Evolutionary conservation across 2,888 invertebrate species (phyloP).

Genomic region (Euplagia quadripunctaria): DNA sequence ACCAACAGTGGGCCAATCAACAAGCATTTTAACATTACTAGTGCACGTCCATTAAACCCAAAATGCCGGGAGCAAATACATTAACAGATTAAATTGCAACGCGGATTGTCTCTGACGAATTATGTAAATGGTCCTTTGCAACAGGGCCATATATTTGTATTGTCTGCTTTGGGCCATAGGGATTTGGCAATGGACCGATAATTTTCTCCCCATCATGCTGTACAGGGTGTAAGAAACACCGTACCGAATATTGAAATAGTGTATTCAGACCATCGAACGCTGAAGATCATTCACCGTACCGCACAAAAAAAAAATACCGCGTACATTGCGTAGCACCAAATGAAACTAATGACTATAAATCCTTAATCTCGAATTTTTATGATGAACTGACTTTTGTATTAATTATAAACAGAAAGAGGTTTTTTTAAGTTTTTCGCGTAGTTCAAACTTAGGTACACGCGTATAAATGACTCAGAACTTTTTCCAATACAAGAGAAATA

Average conservation of each 20-base stretch:
- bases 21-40: conserved; percentile 59
- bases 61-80: conserved; percentile 71
- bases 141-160: conserved; percentile 54
- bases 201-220: conserved; percentile 18
- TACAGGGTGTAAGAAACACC: no score
- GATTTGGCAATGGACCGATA: conserved; percentile 49
- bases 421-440: no score
- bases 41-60: conserved; percentile 71
- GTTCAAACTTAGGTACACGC: not conserved
- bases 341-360: no score
- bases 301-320: no score
- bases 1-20: conserved; percentile 42
- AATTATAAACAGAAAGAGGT: no score
- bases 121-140: conserved; percentile 60
- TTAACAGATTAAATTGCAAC: conserved; percentile 81
- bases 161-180: conserved; percentile 49
- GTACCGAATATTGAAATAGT: no score
- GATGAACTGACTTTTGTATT: no score
- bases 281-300: no score
- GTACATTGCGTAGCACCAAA: no score
- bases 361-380: no score
- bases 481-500: conserved; percentile 27
- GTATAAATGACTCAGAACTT: conserved; percentile 44
- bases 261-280: no score
- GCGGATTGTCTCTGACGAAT: conserved; percentile 62